phyloP scores from a whole-genome alignment of 2,888 invertebrate genomes.

The Polylopha cassiicola region DNA sequence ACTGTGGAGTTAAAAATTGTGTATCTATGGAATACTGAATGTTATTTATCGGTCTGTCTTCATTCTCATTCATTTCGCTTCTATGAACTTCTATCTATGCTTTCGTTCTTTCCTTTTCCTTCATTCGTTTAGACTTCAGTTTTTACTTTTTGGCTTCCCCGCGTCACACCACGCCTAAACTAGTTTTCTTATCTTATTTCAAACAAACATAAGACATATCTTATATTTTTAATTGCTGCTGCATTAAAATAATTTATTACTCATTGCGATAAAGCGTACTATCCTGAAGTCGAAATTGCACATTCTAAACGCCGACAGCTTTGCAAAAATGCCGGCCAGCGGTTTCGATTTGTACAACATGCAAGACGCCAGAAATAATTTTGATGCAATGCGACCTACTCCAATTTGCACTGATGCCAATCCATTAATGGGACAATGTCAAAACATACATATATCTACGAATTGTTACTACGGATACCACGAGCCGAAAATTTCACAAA shows the following conservation, averaged over 20 bases:
- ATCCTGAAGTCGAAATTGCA: too few relatives aligned
- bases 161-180: constrained; percentile 6
- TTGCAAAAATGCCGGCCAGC: constrained; percentile 60
- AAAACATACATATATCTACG: constrained; percentile 67
- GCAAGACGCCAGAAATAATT: constrained; percentile 68
- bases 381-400: constrained; percentile 64
- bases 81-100: not conserved
- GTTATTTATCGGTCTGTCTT: too few relatives aligned
- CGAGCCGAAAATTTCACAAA: constrained; percentile 43
- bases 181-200: too few relatives aligned
- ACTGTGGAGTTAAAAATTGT: too few relatives aligned
- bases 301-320: not conserved
- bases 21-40: too few relatives aligned
- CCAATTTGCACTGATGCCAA: constrained; percentile 58
- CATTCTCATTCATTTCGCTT: not conserved
- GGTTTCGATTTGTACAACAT: constrained; percentile 57
- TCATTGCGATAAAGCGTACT: too few relatives aligned
- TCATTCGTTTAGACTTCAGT: too few relatives aligned
- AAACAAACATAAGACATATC: too few relatives aligned
- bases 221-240: too few relatives aligned
- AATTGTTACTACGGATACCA: constrained; percentile 76
- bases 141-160: not conserved
- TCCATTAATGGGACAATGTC: constrained; percentile 59
- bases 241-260: too few relatives aligned
- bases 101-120: not conserved